Percentiles rank a stretch among this genome's conserved stretches.
Conservation (phyloP, 2,113 vertebrate genomes). For the Ciconia maguari region DNA sequence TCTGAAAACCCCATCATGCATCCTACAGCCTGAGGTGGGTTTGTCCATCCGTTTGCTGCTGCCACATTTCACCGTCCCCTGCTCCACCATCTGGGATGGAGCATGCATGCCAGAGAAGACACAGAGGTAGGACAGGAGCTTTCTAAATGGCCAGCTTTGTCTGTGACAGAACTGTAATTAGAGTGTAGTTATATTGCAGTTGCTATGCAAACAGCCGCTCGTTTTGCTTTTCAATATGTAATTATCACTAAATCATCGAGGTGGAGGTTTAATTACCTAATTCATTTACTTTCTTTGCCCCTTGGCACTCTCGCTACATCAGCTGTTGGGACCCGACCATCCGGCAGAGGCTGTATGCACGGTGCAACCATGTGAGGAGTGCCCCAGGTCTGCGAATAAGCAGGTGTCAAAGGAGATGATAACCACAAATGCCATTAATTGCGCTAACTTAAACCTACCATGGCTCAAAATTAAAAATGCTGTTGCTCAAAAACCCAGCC, state of each 20-base stretch:
- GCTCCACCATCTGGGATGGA: not conserved
- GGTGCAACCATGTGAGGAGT: not conserved
- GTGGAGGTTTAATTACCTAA: constrained; percentile 16
- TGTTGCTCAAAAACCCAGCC: not conserved
- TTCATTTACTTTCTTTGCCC: not conserved
- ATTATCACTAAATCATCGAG: constrained; percentile 42
- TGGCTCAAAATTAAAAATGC: not conserved
- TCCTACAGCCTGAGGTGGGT: not conserved
- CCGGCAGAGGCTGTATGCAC: not conserved
- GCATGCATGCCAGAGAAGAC: not conserved
- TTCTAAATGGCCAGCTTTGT: not conserved
- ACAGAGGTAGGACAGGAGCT: not conserved
- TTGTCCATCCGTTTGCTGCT: not conserved
- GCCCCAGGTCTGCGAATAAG: not conserved
- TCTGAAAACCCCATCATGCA: not conserved
- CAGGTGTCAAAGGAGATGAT: not conserved
- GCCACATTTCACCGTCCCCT: not conserved
- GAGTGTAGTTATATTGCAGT: not conserved
- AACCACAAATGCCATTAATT: not conserved
- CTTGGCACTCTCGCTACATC: not conserved
- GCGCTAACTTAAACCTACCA: accelerated
- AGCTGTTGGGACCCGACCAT: not conserved
- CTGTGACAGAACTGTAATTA: constrained; percentile 21
- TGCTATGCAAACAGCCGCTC: constrained; percentile 10
- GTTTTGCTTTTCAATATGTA: not conserved